Conservation (phyloP, 2,113 vertebrate species). For the Sylvietta virens region DNA sequence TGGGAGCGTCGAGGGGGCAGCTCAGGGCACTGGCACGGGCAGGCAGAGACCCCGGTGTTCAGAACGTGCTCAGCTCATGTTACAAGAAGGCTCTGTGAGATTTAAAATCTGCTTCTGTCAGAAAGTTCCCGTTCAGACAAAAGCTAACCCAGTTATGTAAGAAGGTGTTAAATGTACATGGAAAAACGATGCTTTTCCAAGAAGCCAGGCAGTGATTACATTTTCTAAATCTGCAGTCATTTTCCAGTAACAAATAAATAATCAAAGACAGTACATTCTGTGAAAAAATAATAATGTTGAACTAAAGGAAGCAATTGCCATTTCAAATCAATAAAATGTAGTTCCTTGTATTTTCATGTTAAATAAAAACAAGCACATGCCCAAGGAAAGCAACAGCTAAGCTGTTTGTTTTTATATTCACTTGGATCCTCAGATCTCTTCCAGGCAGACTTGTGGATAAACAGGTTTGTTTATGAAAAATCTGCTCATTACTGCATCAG, state of each 20-base stretch:
- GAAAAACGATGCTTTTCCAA: slow-evolving; percentile 35
- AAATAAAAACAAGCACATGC: slow-evolving; percentile 25
- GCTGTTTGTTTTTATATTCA: slow-evolving; percentile 14
- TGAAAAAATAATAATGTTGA: slow-evolving; percentile 34
- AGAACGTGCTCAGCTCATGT: not conserved
- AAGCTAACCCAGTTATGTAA: slow-evolving; percentile 50
- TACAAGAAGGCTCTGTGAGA: slow-evolving; percentile 17
- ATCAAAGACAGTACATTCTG: slow-evolving; percentile 6
- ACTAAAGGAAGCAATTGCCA: slow-evolving; percentile 37
- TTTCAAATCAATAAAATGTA: slow-evolving; percentile 41
- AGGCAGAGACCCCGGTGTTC: not conserved
- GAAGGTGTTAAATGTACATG: slow-evolving; percentile 41
- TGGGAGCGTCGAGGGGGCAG: not conserved
- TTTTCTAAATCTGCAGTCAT: slow-evolving; percentile 38
- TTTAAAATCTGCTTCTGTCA: not conserved
- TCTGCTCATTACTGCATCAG: not conserved
- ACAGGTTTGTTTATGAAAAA: slow-evolving; percentile 42
- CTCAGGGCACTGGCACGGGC: not conserved
- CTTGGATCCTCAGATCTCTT: not conserved
- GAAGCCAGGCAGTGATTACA: slow-evolving; percentile 31
- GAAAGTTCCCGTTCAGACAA: slow-evolving; percentile 42
- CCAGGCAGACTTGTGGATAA: slow-evolving; percentile 1
- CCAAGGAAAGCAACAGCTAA: not conserved
- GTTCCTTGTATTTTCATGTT: slow-evolving; percentile 22
- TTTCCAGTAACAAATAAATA: slow-evolving; percentile 56